These are phyloP conservation scores for Aporophyla nigra DNA, from an alignment of 2,888 invertebrate genomes.

Conservation along the genomic window DNA sequence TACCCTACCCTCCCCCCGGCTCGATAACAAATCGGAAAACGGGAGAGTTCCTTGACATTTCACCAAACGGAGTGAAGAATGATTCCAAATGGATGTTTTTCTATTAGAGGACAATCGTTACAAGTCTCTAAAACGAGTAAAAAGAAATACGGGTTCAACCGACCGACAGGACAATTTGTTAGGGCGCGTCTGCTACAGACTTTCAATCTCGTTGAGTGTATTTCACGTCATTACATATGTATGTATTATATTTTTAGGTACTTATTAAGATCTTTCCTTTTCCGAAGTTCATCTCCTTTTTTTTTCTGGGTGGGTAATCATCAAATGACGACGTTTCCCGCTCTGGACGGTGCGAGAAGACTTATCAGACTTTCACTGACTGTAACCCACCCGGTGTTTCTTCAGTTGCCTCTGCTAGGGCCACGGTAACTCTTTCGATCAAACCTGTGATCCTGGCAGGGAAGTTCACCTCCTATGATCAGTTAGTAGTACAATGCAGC, in stretches of 20 bases:
- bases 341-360: too few relatives aligned
- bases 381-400: too few relatives aligned
- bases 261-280: background rate
- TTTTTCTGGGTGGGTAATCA: too few relatives aligned
- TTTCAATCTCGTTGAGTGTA: constrained; percentile 66
- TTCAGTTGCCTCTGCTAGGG: too few relatives aligned
- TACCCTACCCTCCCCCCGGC: background rate
- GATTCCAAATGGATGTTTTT: constrained; percentile 41
- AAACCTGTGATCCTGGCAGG: too few relatives aligned
- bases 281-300: background rate
- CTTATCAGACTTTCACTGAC: too few relatives aligned
- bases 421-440: too few relatives aligned
- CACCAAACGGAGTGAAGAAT: constrained; percentile 21
- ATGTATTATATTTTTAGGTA: background rate
- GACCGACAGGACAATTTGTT: constrained; percentile 64
- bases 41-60: constrained; percentile 24
- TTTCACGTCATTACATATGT: constrained; percentile 21
- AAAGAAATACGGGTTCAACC: constrained; percentile 39
- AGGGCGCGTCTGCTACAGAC: constrained; percentile 63
- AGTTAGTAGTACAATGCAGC: too few relatives aligned
- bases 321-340: too few relatives aligned
- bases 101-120: constrained; percentile 39
- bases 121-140: constrained; percentile 42
- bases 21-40: constrained; percentile 15
- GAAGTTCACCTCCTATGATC: too few relatives aligned